Conservation (phyloP, 1,140 invertebrate species). For the Reticulitermes speratus region DNA sequence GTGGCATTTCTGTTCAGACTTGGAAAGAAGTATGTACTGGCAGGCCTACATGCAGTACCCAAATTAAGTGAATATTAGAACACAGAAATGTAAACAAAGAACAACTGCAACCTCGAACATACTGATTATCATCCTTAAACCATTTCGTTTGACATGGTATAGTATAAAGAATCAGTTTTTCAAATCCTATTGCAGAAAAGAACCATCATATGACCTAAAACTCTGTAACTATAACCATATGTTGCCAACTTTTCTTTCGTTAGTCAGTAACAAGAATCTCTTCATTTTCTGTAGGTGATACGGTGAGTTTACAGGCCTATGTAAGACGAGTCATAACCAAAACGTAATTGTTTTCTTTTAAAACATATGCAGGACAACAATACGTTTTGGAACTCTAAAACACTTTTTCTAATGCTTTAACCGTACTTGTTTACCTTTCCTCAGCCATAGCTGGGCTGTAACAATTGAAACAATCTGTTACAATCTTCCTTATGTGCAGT, state of each 20-base stretch:
- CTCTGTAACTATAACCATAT: background rate
- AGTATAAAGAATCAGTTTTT: background rate
- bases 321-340: background rate
- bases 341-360: background rate
- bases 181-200: background rate
- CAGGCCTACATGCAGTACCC: too few species aligned
- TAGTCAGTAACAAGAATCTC: background rate
- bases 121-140: too few species aligned
- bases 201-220: background rate
- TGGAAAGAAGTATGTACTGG: too few species aligned
- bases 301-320: background rate
- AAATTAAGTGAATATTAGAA: too few species aligned
- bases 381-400: background rate
- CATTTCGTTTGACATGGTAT: background rate
- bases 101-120: too few species aligned
- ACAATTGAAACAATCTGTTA: background rate
- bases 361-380: background rate
- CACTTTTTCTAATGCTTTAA: background rate
- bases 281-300: background rate
- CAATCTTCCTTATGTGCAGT: background rate
- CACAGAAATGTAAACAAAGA: too few species aligned
- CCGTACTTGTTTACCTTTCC: background rate
- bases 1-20: too few species aligned
- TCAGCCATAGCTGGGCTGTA: background rate
- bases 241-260: background rate